These are phyloP conservation scores for Syngnathus rostellatus DNA, from an alignment of 2,797 vertebrate species.

Conservation along the genomic window DNA sequence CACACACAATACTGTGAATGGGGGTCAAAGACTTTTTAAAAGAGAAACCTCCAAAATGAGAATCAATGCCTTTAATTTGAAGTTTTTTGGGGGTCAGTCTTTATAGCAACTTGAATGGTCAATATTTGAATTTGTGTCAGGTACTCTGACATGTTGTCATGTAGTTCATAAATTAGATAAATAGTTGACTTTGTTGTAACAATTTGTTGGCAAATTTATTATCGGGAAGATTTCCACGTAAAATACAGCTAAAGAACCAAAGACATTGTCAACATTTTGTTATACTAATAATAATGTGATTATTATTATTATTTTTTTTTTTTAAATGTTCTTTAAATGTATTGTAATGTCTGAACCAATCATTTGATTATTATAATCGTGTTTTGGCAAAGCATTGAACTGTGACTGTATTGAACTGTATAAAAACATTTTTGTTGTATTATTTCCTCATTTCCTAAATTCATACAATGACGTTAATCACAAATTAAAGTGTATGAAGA, in stretches of 20 bases:
- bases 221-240: conserved; percentile 32
- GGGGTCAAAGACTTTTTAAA: not conserved
- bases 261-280: conserved; percentile 29
- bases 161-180: conserved; percentile 1
- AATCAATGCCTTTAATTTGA: conserved; percentile 54
- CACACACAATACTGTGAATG: not conserved
- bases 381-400: not conserved
- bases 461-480: no score
- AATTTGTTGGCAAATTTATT: conserved; percentile 22
- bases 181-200: conserved; percentile 14
- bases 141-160: conserved; percentile 63
- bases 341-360: no score
- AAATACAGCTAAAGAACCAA: conserved; percentile 69
- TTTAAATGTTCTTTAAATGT: not conserved
- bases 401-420: not conserved
- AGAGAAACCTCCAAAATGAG: not conserved
- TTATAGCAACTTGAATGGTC: not conserved
- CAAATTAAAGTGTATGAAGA: no score
- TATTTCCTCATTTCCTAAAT: not conserved
- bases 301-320: not conserved
- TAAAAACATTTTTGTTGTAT: not conserved
- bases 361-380: no score
- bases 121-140: conserved; percentile 8
- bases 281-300: not conserved
- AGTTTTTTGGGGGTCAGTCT: conserved; percentile 1